Evolutionary conservation across 2,797 vertebrate genomes (phyloP).

Genomic region (Spinus olivaceus): DNA sequence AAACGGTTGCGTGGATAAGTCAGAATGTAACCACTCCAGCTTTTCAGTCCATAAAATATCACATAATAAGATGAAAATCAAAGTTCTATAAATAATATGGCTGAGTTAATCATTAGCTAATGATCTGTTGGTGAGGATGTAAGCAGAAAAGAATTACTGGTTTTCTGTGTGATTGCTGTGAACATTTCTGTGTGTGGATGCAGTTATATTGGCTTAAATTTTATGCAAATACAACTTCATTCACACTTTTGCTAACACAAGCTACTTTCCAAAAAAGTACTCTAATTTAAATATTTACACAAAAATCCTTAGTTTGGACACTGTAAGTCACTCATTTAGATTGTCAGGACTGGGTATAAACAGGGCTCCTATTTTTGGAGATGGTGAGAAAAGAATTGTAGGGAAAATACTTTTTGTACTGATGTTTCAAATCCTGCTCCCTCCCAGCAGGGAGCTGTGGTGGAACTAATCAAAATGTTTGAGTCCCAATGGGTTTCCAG

Average conservation of each 20-base stretch:
- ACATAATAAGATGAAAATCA: neutral
- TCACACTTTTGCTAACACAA: slow-evolving; percentile 15
- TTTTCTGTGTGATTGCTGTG: neutral
- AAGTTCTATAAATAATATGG: neutral
- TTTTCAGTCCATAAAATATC: slow-evolving; percentile 2
- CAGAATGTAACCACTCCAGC: neutral
- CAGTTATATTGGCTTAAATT: neutral
- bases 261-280: neutral
- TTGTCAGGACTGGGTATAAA: neutral
- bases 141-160: neutral
- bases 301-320: neutral
- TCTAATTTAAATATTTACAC: slow-evolving; percentile 24
- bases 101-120: slow-evolving; percentile 26
- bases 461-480: neutral
- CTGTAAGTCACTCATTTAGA: neutral
- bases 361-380: neutral
- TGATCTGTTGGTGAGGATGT: slow-evolving; percentile 6
- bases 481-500: neutral
- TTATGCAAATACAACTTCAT: neutral
- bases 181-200: neutral
- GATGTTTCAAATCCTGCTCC: neutral
- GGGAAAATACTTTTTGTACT: neutral
- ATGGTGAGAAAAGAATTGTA: neutral
- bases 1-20: neutral
- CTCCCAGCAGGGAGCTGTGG: neutral